Percentiles rank a stretch among this genome's conserved stretches.
Conservation (phyloP, 1,140 invertebrate species). For the Phocides pigmalion region DNA sequence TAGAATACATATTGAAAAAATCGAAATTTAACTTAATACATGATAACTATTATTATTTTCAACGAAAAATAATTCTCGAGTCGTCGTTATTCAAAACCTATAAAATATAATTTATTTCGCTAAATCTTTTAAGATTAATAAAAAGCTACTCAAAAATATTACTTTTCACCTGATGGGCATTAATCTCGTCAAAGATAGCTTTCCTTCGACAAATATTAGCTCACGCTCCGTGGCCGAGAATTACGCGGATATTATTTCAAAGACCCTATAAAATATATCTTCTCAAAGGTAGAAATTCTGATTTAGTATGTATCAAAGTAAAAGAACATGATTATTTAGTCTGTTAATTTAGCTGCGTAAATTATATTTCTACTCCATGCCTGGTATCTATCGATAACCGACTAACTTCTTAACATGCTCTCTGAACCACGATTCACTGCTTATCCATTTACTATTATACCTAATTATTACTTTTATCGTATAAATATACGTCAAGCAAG, state of each 20-base stretch:
- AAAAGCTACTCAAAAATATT: constrained; percentile 16
- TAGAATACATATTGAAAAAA: too few species aligned
- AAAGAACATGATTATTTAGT: constrained; percentile 7
- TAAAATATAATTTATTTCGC: not conserved
- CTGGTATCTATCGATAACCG: too few species aligned
- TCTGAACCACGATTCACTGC: too few species aligned
- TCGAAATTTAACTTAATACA: too few species aligned
- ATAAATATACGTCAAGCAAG: not conserved
- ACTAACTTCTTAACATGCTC: too few species aligned
- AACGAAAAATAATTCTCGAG: too few species aligned
- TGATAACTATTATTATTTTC: too few species aligned
- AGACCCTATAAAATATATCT: constrained; percentile 2
- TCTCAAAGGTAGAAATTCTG: not conserved
- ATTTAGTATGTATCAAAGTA: constrained; percentile 8
- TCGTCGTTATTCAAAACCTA: not conserved
- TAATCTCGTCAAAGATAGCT: constrained; percentile 28
- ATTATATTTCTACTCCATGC: too few species aligned
- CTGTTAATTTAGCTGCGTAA: too few species aligned
- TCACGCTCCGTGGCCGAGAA: constrained; percentile 8
- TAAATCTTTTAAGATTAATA: constrained; percentile 2
- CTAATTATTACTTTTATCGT: too few species aligned
- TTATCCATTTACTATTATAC: too few species aligned
- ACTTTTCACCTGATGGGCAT: constrained; percentile 23
- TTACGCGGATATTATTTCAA: constrained; percentile 24
- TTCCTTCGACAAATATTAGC: constrained; percentile 29